Evolutionary conservation across 2,888 invertebrate genomes (phyloP), one percentile per base, ranked within the genome.

Genomic region (Tanaodytes sp.): DNA sequence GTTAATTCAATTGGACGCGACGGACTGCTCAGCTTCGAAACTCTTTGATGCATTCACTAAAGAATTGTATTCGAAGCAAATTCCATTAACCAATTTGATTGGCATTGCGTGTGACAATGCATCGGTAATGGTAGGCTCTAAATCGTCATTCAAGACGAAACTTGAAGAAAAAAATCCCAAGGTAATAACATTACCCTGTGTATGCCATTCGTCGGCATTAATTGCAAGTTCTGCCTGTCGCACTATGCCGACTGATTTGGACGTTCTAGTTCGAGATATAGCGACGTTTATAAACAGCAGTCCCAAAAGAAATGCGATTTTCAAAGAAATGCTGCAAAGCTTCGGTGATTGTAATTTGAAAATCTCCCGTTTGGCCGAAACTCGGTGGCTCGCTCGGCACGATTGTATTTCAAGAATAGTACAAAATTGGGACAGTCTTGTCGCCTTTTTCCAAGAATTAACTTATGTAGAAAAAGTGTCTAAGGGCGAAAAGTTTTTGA

Each of bases 191-290:
- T 16, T 58, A n/a, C 16, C 16, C 15, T 59, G 59, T 12, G 14
- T 49, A 9, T 45, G 49, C n/a, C 59, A 59, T 23, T 48, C 31
- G 11, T 1, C 49, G 6, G 59, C 59, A 2, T 31, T 59, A 12
- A 39, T 31, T 20, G 42, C 45, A 3, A 33, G 18, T 19, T 5
- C 30, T 6, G 58, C 46, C 3, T 42, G 20, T 20, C 9, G 2
- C 3, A 2, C 2, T 20, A 20, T 39, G 3, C 39, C 16, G 6
- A 16, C 14, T 39, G 14, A 15, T 15, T 8, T 14, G 5, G 39
- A 39, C 8, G 11, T 2, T 8, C 6, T 39, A 15, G 16, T 39
- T 14, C 39, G 39, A 9, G 16, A 39, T 6, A 15, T 39, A 8
- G 15, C 39, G 15, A 16, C 11, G 2, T 39, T 39, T 16, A 40